These are phyloP conservation scores for Melanotaenia parkinsoni DNA, from an alignment of 2,797 vertebrate species.

Conservation along the genomic window DNA sequence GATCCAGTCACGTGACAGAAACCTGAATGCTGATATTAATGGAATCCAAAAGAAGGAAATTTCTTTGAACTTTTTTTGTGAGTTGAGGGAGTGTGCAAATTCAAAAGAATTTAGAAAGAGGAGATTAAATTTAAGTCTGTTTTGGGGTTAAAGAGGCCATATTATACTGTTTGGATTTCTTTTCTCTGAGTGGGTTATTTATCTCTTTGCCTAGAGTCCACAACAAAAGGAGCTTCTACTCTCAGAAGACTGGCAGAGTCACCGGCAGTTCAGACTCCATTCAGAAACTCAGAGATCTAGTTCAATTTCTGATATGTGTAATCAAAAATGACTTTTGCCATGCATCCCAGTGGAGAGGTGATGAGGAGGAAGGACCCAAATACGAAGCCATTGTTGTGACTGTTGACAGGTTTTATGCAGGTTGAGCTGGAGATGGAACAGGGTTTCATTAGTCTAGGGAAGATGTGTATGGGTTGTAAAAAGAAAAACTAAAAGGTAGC, in stretches of 20 bases:
- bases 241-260: background rate
- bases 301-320: background rate
- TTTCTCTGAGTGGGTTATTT: background rate
- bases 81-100: background rate
- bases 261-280: background rate
- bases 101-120: background rate
- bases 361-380: background rate
- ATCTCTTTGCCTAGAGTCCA: background rate
- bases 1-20: constrained; percentile 5
- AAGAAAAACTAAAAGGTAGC: background rate
- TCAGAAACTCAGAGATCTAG: background rate
- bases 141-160: background rate
- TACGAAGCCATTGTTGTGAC: background rate
- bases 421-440: too few species aligned
- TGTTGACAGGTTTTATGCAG: too few species aligned
- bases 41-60: background rate
- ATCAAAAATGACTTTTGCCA: background rate
- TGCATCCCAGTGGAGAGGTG: background rate
- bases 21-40: constrained; percentile 14
- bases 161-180: background rate
- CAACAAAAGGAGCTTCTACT: background rate
- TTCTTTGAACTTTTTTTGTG: background rate
- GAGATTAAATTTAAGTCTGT: constrained; percentile 4
- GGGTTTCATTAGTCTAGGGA: too few species aligned
- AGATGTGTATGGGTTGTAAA: background rate